A percentile compares a stretch with the other conserved stretches of the same genome.
These are phyloP conservation scores for Protonibea diacanthus DNA, from an alignment of 2,797 vertebrate genomes.

Conservation along the genomic window DNA sequence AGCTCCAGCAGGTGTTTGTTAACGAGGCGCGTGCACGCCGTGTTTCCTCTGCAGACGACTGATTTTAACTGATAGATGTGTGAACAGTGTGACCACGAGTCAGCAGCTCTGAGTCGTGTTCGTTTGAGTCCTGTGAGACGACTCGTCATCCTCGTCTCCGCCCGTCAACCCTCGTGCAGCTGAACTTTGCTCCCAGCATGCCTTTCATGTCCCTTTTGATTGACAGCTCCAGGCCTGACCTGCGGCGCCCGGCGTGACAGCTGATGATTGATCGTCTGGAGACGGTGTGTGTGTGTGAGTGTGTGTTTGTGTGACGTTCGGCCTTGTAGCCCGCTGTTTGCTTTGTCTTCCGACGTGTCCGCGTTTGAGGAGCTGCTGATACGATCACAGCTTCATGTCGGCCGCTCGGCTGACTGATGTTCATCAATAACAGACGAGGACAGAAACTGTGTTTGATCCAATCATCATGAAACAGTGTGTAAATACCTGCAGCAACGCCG, in stretches of 20 bases:
- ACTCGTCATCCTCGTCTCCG: constrained; percentile 15
- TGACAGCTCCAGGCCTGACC: constrained; percentile 35
- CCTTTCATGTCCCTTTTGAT: constrained; percentile 33
- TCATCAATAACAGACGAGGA: background rate
- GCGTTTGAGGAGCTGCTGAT: background rate
- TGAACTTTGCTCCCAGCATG: constrained; percentile 44
- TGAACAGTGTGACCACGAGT: no score
- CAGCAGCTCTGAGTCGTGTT: no score
- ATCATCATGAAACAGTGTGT: no score
- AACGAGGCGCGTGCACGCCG: no score
- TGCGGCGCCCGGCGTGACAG: constrained; percentile 3
- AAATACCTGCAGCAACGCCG: no score
- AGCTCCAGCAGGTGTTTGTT: no score
- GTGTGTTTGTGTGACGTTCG: background rate
- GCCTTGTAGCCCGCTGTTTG: constrained; percentile 2
- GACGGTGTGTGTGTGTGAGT: background rate
- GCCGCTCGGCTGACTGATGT: rapidly evolving
- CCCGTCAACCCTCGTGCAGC: constrained; percentile 14
- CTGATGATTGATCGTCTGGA: constrained; percentile 37
- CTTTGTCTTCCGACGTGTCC: background rate
- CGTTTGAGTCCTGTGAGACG: background rate
- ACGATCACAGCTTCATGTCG: background rate
- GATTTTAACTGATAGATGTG: no score
- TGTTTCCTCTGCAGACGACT: constrained; percentile 10
- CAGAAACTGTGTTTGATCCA: background rate